Percentiles rank a stretch among this genome's conserved stretches.
phyloP scores from a whole-genome alignment of 2,888 invertebrate genomes.

The Deroplatys truncata region DNA sequence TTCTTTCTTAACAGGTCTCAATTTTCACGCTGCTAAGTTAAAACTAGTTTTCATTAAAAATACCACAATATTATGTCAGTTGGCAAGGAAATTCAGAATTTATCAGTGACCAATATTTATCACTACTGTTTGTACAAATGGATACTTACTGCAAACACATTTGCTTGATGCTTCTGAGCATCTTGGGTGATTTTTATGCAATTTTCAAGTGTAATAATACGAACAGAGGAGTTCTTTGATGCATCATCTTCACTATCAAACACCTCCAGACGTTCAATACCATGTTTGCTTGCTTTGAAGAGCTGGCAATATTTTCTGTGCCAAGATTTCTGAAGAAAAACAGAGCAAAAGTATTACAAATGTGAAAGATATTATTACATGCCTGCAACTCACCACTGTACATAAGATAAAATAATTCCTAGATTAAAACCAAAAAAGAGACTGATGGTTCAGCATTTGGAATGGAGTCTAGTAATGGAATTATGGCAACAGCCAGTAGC shows the following conservation, averaged over 20 bases:
- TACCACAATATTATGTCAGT: too few species aligned
- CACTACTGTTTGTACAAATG: not conserved
- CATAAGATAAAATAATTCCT: too few species aligned
- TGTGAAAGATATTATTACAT: not conserved
- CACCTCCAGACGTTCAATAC: conserved; percentile 80
- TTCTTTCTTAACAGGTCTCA: too few species aligned
- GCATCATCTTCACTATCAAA: conserved; percentile 76
- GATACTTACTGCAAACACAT: conserved; percentile 49
- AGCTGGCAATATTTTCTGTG: conserved; percentile 73
- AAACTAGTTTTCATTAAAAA: too few species aligned
- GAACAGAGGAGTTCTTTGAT: conserved; percentile 54
- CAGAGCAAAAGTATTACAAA: not conserved
- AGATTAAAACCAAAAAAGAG: too few species aligned
- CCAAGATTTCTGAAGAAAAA: conserved; percentile 72
- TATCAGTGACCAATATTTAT: too few species aligned
- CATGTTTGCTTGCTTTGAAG: conserved; percentile 78
- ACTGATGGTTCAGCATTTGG: too few species aligned
- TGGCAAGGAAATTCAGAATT: too few species aligned
- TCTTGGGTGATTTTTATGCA: conserved; percentile 70
- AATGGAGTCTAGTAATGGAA: too few species aligned
- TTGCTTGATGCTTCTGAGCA: conserved; percentile 46
- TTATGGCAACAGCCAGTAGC: too few species aligned
- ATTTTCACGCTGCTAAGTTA: too few species aligned
- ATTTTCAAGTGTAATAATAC: conserved; percentile 80
- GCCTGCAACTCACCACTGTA: too few species aligned